Base-by-base conservation (phyloP, 2,797 vertebrate genomes). In the Myotis myotis region DNA sequence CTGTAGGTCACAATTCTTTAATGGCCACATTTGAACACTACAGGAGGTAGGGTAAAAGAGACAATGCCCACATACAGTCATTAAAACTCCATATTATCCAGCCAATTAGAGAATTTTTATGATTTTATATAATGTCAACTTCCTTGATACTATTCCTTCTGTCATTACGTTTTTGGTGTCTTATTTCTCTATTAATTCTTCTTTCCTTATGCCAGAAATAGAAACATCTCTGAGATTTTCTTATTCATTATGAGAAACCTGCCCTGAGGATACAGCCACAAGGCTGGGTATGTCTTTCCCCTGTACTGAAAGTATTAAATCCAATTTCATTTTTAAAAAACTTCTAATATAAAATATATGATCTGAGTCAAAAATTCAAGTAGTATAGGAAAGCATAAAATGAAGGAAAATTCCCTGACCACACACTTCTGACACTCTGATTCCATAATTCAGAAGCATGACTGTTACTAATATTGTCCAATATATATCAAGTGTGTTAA, bases 201-300 rank as follows among this genome's bases (percentile, higher is more conserved):
- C 55, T 81, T 80, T 76, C 11, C 55, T 81, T 87, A 88, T 64
- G 41, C 17, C 49, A 96, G 85, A 96, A 97, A 96, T 83, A 92
- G 64, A 88, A 96, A 94, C 81, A 83, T 76, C 47, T 66, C 47
- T 41, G 80, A 85, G 91, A 87, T 94, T 94, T 93, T 76, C n/a
- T 92, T 94, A 96, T 88, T 89, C 83, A 89, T 95, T 96, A 86
- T 89, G 44, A 89, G 41, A 89, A 95, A 92, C 6, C 64, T 90
- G 12, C 78, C 87, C 79, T 86, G 30, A 89, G 92, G 78, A 93
- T 62, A 83, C 5, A 89, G 15, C 49, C 84, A 83, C 36, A 87
- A 47, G 70, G 28, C 49, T 51, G 36, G 68, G n/a, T 92, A 20
- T 83, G 5, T 75, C 82, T 90, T 96, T 86, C 41, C 12, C 25